Conservation (phyloP, 2,888 invertebrate genomes). For the Ischnura elegans region DNA sequence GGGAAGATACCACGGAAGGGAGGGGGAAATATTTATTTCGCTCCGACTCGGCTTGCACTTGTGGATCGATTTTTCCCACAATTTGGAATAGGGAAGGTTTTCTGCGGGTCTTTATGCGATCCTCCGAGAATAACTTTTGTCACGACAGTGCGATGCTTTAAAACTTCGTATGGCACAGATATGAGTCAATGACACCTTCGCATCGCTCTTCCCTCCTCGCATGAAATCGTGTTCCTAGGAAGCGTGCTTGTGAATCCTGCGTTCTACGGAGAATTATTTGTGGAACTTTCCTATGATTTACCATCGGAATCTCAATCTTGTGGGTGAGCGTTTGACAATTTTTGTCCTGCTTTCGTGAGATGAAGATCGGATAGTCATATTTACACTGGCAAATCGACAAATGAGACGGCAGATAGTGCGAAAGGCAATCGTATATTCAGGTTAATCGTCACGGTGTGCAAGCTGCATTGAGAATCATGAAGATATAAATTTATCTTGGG, state of each 20-base stretch:
- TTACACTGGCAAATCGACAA: neutral
- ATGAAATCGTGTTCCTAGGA: neutral
- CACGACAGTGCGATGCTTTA: neutral
- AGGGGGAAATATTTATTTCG: neutral
- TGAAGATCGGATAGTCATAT: too few species aligned
- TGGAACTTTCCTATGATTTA: neutral
- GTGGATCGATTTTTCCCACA: neutral
- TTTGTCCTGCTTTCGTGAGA: neutral
- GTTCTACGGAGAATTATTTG: neutral
- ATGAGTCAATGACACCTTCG: slow-evolving; percentile 18
- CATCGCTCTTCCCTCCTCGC: neutral
- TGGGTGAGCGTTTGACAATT: neutral
- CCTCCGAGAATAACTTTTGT: neutral
- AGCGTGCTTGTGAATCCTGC: neutral
- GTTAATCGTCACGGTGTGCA: neutral
- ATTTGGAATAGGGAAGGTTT: neutral
- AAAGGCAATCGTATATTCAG: neutral
- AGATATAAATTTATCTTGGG: too few species aligned
- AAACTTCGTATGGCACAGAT: neutral
- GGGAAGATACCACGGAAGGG: too few species aligned
- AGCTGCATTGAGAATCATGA: neutral
- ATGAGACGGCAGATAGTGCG: neutral
- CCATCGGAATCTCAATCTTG: neutral
- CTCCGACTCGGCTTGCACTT: neutral
- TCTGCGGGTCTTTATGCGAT: slow-evolving; percentile 21